A percentile compares a stretch with the other conserved stretches of the same genome.
These are phyloP conservation scores for Apantesis nais DNA, from an alignment of 2,888 invertebrate species.

Conservation along the genomic window DNA sequence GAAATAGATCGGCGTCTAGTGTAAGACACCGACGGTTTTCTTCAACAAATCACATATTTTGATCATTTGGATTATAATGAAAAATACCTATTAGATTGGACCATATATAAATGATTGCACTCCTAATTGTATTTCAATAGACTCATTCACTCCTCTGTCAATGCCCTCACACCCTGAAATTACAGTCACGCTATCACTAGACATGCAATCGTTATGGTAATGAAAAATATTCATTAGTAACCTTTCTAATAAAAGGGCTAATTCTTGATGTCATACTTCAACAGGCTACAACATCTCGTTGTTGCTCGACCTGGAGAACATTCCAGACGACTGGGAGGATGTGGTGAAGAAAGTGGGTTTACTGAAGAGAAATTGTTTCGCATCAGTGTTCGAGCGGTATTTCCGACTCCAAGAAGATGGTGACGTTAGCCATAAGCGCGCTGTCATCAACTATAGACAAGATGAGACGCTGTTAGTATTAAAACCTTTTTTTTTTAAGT, in stretches of 20 bases:
- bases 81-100: background rate
- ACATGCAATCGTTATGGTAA: slow-evolving; percentile 1
- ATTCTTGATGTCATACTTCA: background rate
- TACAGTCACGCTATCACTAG: slow-evolving; percentile 3
- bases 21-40: background rate
- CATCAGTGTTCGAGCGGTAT: slow-evolving; percentile 99
- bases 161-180: background rate
- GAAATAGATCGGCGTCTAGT: background rate
- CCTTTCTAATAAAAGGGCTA: background rate
- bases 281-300: slow-evolving; percentile 97
- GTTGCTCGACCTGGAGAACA: slow-evolving; percentile 95
- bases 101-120: too few species aligned
- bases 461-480: slow-evolving; percentile 97
- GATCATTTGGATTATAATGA: background rate
- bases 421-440: slow-evolving; percentile 95
- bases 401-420: slow-evolving; percentile 98
- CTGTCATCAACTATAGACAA: slow-evolving; percentile 99
- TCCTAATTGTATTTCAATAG: background rate
- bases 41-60: background rate
- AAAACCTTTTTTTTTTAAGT: background rate
- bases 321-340: slow-evolving; percentile 95
- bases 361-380: slow-evolving; percentile 99
- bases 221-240: background rate
- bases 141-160: background rate
- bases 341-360: slow-evolving; percentile 96